phyloP scores from a whole-genome alignment of 1,140 invertebrate genomes.

The Hyles vespertilio region DNA sequence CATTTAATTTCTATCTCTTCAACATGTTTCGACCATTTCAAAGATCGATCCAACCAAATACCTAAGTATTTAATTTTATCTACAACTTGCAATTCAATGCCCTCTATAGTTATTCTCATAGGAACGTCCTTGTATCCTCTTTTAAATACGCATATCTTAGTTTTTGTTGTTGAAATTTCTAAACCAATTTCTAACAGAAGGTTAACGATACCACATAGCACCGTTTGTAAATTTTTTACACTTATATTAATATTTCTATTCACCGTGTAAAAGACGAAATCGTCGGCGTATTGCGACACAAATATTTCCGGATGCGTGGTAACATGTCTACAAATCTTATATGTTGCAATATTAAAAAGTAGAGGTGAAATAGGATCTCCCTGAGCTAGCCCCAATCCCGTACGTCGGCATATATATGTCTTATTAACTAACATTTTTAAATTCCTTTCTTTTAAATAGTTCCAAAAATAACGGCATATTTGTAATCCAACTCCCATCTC shows the following conservation, averaged over 20 bases:
- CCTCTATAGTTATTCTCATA: no score
- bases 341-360: no score
- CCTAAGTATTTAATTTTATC: no score
- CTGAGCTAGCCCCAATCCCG: not conserved
- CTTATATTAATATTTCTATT: no score
- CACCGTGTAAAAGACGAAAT: no score
- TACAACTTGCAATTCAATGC: no score
- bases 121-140: no score
- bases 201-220: not conserved
- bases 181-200: conserved; percentile 10
- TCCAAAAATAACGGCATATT: conserved; percentile 18
- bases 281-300: no score
- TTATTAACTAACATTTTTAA: not conserved
- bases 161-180: conserved; percentile 21
- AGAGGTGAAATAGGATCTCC: no score
- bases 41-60: conserved; percentile 10
- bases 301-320: no score
- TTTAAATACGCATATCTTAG: conserved; percentile 12
- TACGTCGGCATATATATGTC: not conserved
- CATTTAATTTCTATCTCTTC: conserved; percentile 7
- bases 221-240: not conserved
- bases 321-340: no score
- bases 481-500: conserved; percentile 2
- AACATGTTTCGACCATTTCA: conserved; percentile 22
- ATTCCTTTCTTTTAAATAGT: not conserved